A percentile compares a stretch with the other conserved stretches of the same genome.
These are phyloP conservation scores for Salvator merianae DNA, from an alignment of 2,113 vertebrate species.

Conservation along the genomic window DNA sequence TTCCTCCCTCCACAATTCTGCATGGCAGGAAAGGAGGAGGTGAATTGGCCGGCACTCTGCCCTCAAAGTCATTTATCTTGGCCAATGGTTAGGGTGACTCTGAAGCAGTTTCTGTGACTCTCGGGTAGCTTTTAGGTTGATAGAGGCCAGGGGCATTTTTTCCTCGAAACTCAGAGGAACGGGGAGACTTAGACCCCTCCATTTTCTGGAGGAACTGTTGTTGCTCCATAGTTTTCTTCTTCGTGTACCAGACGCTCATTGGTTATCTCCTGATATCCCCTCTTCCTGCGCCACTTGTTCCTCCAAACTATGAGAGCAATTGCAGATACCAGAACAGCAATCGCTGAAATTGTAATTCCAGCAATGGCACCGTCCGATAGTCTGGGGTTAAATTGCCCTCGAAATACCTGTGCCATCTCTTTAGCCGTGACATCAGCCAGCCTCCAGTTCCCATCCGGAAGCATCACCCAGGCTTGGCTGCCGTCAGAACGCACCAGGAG, in stretches of 20 bases:
- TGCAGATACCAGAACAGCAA: not conserved
- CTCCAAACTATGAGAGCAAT: not conserved
- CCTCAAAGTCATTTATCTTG: no score
- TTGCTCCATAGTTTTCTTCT: not conserved
- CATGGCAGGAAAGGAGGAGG: no score
- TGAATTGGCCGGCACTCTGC: no score
- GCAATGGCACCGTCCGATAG: not conserved
- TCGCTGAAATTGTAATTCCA: not conserved
- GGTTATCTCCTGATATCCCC: not conserved
- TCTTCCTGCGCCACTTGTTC: not conserved
- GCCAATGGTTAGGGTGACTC: no score
- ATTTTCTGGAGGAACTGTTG: not conserved
- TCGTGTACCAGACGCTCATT: not conserved
- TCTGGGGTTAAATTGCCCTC: not conserved
- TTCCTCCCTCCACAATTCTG: no score
- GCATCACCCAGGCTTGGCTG: conserved; percentile 71
- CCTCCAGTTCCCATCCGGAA: conserved; percentile 67
- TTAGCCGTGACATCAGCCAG: conserved; percentile 58
- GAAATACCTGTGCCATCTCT: not conserved
- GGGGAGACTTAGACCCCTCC: no score
- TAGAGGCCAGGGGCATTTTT: no score
- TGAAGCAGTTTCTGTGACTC: no score
- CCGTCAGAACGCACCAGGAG: conserved; percentile 70
- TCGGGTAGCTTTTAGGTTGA: no score
- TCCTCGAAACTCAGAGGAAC: no score